Conservation (phyloP, 2,113 vertebrate genomes). For the Sinocyclocheilus grahami region DNA sequence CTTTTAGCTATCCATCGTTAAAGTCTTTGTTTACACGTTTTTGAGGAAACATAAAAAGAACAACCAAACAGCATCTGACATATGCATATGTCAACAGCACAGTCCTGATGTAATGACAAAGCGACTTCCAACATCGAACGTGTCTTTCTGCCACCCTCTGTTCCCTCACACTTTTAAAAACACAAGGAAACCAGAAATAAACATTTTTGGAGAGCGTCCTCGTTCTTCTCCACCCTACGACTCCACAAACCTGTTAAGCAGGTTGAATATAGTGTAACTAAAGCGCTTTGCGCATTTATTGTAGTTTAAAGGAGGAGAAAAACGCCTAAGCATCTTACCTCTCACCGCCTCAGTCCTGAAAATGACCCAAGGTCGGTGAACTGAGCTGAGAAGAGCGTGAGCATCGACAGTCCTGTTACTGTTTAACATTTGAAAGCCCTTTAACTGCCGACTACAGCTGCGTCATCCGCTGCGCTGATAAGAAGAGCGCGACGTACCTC, state of each 20-base stretch:
- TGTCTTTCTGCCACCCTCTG: background rate
- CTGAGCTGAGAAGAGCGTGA: background rate
- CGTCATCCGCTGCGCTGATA: conserved; percentile 10
- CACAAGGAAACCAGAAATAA: background rate
- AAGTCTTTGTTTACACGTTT: background rate
- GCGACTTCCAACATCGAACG: background rate
- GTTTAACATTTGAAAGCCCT: conserved; percentile 47
- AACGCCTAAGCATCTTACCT: conserved; percentile 41
- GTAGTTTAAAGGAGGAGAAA: background rate
- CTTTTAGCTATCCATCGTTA: background rate
- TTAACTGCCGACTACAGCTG: conserved; percentile 25
- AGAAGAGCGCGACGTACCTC: background rate
- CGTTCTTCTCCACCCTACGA: no score
- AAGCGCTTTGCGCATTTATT: background rate
- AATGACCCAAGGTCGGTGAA: conserved; percentile 13
- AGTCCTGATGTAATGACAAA: background rate
- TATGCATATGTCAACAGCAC: background rate
- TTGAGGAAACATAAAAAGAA: background rate
- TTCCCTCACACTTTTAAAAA: background rate
- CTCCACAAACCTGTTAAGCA: conserved; percentile 24
- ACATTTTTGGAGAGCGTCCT: background rate
- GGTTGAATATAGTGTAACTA: background rate
- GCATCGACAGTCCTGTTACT: conserved; percentile 44
- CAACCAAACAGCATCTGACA: background rate
- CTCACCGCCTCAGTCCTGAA: conserved; percentile 10